Base-by-base conservation (phyloP, 2,888 invertebrate genomes). In the Laothoe populi region DNA sequence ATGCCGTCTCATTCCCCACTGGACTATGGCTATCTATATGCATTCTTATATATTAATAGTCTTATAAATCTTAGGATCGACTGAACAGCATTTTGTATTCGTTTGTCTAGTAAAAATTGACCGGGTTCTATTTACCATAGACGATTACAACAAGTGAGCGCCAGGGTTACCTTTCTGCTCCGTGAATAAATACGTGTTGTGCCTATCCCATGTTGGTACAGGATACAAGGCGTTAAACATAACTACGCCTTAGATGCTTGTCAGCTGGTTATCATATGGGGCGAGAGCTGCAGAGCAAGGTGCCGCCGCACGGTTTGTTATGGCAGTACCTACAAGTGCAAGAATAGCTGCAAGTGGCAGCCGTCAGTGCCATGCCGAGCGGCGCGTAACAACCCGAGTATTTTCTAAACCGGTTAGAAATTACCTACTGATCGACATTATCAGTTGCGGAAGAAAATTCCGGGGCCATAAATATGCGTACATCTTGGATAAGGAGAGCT, bases 321-420 rank as follows among this genome's bases (percentile, higher is more conserved):
- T 66, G 66, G 66, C 68, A 72, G 44, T 44, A 67, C 11, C 38
- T 38, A 38, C 71, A 73, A 69, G 69, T 69, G 69, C 76, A 80
- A 82, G 83, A 83, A 81, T 83, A 82, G 83, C 78, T 70, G 72
- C 77, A 68, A 73, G 73, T 72, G 69, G 64, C 69, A 65, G 64
- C 70, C 68, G 63, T 66, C 63, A 65, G 48, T 26, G 4, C 66
- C 64, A 66, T 64, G 66, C 59, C 64, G 61, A 65, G 69, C 65
- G 71, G 70, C 73, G 75, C 72, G 73, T 72, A 74, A 72, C 71
- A 73, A 71, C 74, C 81, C 78, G 86, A 83, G 86, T 82, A 85
- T 91, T 92, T 92, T 92, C 92, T 92, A 92, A 90, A 92, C 92
- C 91, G 88, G 92, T 92, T 92, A 92, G 92, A 92, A 92, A 92